Evolutionary conservation across 2,113 vertebrate genomes (phyloP).

Genomic region (Hiodon alosoides): DNA sequence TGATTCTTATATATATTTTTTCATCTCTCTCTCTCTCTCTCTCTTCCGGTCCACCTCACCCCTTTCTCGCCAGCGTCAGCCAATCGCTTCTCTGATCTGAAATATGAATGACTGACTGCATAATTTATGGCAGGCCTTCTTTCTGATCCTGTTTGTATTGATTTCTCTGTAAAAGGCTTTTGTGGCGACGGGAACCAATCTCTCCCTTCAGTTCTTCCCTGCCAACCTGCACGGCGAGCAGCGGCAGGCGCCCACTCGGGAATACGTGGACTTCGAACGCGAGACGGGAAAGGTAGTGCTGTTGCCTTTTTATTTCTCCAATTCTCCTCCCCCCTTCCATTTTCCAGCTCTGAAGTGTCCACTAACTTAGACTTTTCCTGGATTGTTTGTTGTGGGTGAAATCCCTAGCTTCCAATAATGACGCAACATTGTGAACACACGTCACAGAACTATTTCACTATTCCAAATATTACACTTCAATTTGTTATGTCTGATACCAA

Average conservation of each 20-base stretch:
- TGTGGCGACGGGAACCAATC: conserved; percentile 99
- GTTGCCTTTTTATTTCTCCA: neutral
- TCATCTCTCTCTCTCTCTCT: conserved; percentile 38
- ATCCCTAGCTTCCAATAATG: neutral
- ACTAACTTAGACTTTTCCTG: neutral
- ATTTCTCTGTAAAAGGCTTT: conserved; percentile 98
- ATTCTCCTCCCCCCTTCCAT: neutral
- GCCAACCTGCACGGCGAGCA: conserved; percentile 96
- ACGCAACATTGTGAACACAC: neutral
- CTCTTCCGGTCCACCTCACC: neutral
- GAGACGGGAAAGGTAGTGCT: conserved; percentile 90
- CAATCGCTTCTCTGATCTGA: conserved; percentile 65
- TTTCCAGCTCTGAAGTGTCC: neutral
- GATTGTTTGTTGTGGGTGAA: neutral
- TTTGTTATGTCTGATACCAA: no score
- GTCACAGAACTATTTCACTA: neutral
- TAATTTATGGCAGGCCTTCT: conserved; percentile 91
- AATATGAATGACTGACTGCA: conserved; percentile 89
- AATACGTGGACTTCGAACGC: conserved; percentile 96
- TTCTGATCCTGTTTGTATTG: conserved; percentile 96
- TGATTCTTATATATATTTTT: conserved; percentile 80
- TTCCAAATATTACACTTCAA: no score
- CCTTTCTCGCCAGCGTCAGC: conserved; percentile 28
- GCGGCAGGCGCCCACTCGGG: conserved; percentile 89
- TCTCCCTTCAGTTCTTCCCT: conserved; percentile 99